Percentiles rank a stretch among this genome's conserved stretches.
These are phyloP conservation scores for Aphodius sticticus DNA, from an alignment of 2,888 invertebrate genomes.

Conservation along the genomic window DNA sequence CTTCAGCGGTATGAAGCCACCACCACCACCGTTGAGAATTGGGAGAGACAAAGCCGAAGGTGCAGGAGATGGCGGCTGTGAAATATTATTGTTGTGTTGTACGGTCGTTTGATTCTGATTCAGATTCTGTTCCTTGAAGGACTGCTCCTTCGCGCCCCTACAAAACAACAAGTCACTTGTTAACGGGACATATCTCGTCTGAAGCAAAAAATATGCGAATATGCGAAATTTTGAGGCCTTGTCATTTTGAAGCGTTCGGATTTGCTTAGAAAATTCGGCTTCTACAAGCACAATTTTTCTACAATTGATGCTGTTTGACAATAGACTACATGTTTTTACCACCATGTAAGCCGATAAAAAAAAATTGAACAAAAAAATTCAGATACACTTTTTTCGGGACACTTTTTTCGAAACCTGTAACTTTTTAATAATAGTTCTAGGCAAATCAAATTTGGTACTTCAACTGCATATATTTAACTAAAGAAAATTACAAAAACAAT, in stretches of 20 bases:
- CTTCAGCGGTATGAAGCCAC: slow-evolving; percentile 59
- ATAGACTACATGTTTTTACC: neutral
- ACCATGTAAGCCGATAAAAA: neutral
- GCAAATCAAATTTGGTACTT: too few species aligned
- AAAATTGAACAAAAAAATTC: neutral
- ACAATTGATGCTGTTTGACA: neutral
- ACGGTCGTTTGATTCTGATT: slow-evolving; percentile 37
- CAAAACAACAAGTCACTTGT: slow-evolving; percentile 44
- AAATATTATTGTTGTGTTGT: slow-evolving; percentile 57
- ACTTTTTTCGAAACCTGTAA: too few species aligned
- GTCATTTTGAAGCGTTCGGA: too few species aligned
- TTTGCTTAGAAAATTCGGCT: too few species aligned
- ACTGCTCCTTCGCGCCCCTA: slow-evolving; percentile 64
- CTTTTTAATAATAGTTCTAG: too few species aligned
- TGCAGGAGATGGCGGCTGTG: slow-evolving; percentile 52
- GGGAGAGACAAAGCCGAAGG: slow-evolving; percentile 57
- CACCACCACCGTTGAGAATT: slow-evolving; percentile 51
- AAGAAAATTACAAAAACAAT: too few species aligned
- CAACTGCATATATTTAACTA: too few species aligned
- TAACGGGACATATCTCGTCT: too few species aligned
- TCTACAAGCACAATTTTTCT: too few species aligned
- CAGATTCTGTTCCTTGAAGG: slow-evolving; percentile 57
- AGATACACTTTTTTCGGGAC: too few species aligned
- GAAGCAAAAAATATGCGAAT: too few species aligned
- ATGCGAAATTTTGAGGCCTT: too few species aligned